These are phyloP conservation scores for Sinopyrophorus schimmeli DNA, from an alignment of 2,888 invertebrate species.

Conservation along the genomic window DNA sequence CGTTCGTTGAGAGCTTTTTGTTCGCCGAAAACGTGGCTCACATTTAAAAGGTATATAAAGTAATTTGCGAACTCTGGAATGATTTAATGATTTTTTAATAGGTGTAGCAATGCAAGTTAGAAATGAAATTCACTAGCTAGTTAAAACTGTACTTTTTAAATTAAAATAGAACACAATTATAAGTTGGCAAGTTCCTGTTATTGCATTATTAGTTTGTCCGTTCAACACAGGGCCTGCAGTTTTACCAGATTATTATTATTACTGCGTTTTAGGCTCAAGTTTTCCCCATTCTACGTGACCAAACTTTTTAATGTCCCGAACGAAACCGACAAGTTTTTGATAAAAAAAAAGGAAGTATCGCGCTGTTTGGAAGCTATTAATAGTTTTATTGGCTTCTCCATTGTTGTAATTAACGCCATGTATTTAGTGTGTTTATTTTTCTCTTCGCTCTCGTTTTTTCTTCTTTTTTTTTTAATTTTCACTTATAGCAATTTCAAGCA, in stretches of 20 bases:
- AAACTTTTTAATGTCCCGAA: slow-evolving; percentile 15
- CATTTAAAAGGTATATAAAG: no score
- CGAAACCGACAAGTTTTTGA: slow-evolving; percentile 12
- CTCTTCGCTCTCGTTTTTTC: no score
- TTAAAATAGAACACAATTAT: slow-evolving; percentile 24
- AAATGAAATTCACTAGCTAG: slow-evolving; percentile 12
- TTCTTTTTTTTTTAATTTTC: slow-evolving; percentile 11
- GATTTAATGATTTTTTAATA: no score
- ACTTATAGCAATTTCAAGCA: slow-evolving; percentile 1
- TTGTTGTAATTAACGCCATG: slow-evolving; percentile 8
- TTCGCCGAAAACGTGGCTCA: no score
- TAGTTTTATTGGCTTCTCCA: not conserved
- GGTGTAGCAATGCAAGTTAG: no score
- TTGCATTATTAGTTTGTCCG: slow-evolving; percentile 16
- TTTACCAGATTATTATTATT: slow-evolving; percentile 9
- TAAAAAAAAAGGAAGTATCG: slow-evolving; percentile 9
- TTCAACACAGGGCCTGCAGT: slow-evolving; percentile 12
- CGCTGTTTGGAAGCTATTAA: not conserved
- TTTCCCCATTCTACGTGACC: slow-evolving; percentile 20
- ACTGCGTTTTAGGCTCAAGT: slow-evolving; percentile 12
- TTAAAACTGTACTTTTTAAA: slow-evolving; percentile 26
- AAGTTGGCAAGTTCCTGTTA: slow-evolving; percentile 16
- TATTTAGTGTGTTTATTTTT: no score
- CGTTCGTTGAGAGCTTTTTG: no score
- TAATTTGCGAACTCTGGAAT: no score